Evolutionary conservation across 2,797 vertebrate genomes (phyloP).

Genomic region (Thalassophryne amazonica): DNA sequence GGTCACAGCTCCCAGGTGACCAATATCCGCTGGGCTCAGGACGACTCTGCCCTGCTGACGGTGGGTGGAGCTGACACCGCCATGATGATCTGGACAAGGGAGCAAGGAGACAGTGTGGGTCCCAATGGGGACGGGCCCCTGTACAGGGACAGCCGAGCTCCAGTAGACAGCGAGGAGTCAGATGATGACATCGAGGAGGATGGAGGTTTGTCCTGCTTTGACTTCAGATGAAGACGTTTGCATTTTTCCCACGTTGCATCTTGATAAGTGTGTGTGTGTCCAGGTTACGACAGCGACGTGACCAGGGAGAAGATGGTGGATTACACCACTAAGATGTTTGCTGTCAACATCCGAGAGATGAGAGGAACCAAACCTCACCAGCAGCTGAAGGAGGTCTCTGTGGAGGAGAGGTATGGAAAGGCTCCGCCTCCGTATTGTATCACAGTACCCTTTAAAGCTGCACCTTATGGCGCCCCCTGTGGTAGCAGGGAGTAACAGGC

Average conservation of each 20-base stretch:
- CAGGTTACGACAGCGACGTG: conserved; percentile 91
- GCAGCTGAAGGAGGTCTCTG: conserved; percentile 86
- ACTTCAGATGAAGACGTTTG: too few relatives aligned
- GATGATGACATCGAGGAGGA: conserved; percentile 93
- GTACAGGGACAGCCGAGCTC: conserved; percentile 24
- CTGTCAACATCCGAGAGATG: conserved; percentile 91
- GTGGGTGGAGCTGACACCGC: conserved; percentile 93
- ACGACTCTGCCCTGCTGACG: conserved; percentile 87
- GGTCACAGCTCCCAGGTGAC: conserved; percentile 95
- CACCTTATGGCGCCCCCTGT: too few relatives aligned
- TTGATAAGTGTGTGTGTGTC: not conserved
- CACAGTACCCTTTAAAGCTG: too few relatives aligned
- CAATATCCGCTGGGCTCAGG: conserved; percentile 91
- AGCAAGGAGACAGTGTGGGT: conserved; percentile 76
- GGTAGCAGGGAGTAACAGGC: too few relatives aligned
- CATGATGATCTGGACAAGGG: conserved; percentile 93
- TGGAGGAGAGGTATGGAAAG: conserved; percentile 87
- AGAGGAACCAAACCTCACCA: conserved; percentile 92
- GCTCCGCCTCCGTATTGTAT: conserved; percentile 1
- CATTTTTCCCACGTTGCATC: too few relatives aligned
- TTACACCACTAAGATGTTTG: conserved; percentile 92
- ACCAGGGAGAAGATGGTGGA: conserved; percentile 90
- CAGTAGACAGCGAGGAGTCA: conserved; percentile 93
- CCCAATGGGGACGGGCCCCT: conserved; percentile 56
- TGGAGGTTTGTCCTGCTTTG: conserved; percentile 89